Evolutionary conservation across 2,113 vertebrate species (phyloP).

Genomic region (Cygnus atratus): DNA sequence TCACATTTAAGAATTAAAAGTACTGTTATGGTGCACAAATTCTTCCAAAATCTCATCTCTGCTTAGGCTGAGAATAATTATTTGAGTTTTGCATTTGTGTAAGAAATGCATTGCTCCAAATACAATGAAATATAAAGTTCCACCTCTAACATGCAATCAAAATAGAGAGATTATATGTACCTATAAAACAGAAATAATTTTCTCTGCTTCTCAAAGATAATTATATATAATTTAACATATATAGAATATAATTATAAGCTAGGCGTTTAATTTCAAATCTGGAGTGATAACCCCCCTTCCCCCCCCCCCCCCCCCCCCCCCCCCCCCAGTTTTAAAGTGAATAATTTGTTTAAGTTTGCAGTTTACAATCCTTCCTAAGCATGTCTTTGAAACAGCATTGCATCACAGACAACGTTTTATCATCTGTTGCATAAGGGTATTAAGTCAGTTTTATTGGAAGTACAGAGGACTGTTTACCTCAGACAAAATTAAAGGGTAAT

Average conservation of each 20-base stretch:
- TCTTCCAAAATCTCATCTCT: neutral
- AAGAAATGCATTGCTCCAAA: neutral
- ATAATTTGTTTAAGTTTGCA: slow-evolving; percentile 7
- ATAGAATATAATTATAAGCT: neutral
- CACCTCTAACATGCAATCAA: neutral
- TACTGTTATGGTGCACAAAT: neutral
- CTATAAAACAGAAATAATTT: slow-evolving; percentile 15
- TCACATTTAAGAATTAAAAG: neutral
- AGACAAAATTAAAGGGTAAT: slow-evolving; percentile 70
- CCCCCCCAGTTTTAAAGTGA: neutral
- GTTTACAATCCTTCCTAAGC: slow-evolving; percentile 37
- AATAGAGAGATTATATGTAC: neutral
- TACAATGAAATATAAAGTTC: neutral
- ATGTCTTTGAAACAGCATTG: slow-evolving; percentile 15
- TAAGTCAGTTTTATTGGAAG: slow-evolving; percentile 42
- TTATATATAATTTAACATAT: slow-evolving; percentile 9
- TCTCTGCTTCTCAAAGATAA: neutral
- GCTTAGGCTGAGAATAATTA: neutral
- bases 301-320: neutral
- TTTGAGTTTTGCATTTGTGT: neutral
- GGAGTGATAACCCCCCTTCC: neutral
- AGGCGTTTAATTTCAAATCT: slow-evolving; percentile 11
- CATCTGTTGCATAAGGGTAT: slow-evolving; percentile 31
- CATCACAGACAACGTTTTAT: slow-evolving; percentile 26
- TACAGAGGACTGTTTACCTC: slow-evolving; percentile 61